phyloP scores from a whole-genome alignment of 2,888 invertebrate genomes.

The Andrena fulva region DNA sequence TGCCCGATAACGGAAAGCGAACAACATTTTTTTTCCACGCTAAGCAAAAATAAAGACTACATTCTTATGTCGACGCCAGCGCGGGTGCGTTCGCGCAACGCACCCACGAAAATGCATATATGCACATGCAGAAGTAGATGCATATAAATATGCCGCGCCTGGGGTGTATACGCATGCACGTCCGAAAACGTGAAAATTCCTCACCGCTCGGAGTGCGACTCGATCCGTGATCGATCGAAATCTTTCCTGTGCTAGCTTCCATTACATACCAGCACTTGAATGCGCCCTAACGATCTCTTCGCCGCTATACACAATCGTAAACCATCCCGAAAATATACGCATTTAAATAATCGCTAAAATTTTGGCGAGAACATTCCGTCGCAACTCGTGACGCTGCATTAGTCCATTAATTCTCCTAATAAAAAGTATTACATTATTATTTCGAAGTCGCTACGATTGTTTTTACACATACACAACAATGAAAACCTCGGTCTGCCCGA shows the following conservation, averaged over 20 bases:
- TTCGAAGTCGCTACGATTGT: not conserved
- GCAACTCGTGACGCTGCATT: not conserved
- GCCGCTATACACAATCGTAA: not conserved
- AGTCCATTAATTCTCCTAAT: constrained; percentile 6
- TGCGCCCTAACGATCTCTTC: constrained; percentile 1
- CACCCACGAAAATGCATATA: not conserved
- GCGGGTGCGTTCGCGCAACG: not conserved
- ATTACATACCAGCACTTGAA: not conserved
- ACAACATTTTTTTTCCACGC: not conserved
- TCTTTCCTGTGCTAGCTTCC: not conserved
- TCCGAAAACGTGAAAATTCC: constrained; percentile 20
- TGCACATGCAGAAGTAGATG: not conserved
- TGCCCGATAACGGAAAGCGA: constrained; percentile 50
- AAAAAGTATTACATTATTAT: constrained; percentile 24
- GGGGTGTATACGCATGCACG: not conserved
- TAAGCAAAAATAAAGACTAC: constrained; percentile 9
- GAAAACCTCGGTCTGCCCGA: constrained; percentile 11
- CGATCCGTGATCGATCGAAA: constrained; percentile 8
- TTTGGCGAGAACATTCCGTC: constrained; percentile 10
- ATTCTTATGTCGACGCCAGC: not conserved
- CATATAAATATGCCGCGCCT: not conserved
- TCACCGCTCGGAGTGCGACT: not conserved
- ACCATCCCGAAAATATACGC: constrained; percentile 27
- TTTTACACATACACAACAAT: constrained; percentile 12
- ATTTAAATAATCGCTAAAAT: constrained; percentile 32